phyloP scores from a whole-genome alignment of 2,888 invertebrate genomes.

The Tribolium freemani region DNA sequence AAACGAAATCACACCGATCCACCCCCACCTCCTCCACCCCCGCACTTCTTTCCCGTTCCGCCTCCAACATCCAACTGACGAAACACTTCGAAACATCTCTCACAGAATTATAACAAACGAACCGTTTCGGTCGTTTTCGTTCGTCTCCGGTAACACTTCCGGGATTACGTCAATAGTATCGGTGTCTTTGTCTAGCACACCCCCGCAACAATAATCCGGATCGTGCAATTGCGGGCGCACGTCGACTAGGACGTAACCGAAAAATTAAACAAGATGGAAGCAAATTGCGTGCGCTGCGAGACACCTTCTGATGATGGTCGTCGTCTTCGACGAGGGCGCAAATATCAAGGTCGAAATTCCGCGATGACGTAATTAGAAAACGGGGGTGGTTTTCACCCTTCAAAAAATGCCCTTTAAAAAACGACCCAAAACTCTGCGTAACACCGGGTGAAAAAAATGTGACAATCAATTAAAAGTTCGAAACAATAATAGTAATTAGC shows the following conservation, averaged over 20 bases:
- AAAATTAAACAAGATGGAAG: not conserved
- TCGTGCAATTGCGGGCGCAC: not conserved
- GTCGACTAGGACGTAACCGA: not conserved
- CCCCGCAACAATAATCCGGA: constrained; percentile 57
- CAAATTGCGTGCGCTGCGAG: not conserved
- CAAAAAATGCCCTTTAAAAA: too few relatives aligned
- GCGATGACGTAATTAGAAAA: constrained; percentile 34
- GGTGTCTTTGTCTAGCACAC: constrained; percentile 61
- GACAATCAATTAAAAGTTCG: not conserved
- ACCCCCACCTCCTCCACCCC: constrained; percentile 7
- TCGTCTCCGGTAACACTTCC: constrained; percentile 56
- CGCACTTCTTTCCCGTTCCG: constrained; percentile 10
- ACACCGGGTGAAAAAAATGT: too few relatives aligned
- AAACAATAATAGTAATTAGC: not conserved
- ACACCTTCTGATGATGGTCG: constrained; percentile 1
- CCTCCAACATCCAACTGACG: constrained; percentile 23
- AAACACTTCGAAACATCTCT: constrained; percentile 30
- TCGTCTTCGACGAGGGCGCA: not conserved
- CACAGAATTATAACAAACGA: constrained; percentile 52
- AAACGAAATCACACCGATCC: not conserved
- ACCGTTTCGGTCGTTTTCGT: constrained; percentile 51
- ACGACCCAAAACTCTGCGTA: too few relatives aligned
- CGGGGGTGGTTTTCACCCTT: constrained; percentile 2
- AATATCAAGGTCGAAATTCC: constrained; percentile 35
- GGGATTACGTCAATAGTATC: constrained; percentile 66